Evolutionary conservation across 2,888 invertebrate species (phyloP).

Genomic region (Gymnosoma rotundatum): DNA sequence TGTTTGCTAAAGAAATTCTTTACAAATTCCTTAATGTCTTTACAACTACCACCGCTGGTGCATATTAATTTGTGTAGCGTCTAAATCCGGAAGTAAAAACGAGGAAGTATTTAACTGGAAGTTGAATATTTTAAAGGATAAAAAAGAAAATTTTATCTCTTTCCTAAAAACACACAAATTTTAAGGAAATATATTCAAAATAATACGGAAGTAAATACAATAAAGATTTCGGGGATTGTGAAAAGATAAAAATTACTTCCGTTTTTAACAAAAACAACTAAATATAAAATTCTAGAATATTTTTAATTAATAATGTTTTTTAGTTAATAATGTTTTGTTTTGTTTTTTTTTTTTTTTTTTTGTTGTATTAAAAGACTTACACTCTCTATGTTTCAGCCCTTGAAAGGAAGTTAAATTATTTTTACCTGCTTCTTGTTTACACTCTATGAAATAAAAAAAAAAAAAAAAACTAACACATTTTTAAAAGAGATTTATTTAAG

Average conservation of each 20-base stretch:
- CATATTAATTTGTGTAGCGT: slow-evolving; percentile 1
- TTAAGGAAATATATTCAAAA: slow-evolving; percentile 36
- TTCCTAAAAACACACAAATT: neutral
- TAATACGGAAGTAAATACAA: slow-evolving; percentile 65
- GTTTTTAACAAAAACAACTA: slow-evolving; percentile 36
- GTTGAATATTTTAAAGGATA: neutral
- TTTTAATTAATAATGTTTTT: slow-evolving; percentile 9
- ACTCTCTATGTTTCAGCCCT: slow-evolving; percentile 5
- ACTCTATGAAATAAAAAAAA: neutral
- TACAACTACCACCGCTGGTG: slow-evolving; percentile 16
- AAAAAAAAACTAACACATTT: slow-evolving; percentile 7
- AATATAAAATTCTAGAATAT: slow-evolving; percentile 10
- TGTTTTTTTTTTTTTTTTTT: too few relatives aligned
- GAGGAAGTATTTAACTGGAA: slow-evolving; percentile 63
- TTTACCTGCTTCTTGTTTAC: slow-evolving; percentile 46
- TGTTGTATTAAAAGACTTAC: neutral
- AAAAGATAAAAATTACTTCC: slow-evolving; percentile 65
- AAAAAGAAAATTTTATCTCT: slow-evolving; percentile 20
- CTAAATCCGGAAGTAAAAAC: slow-evolving; percentile 69
- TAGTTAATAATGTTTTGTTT: too few relatives aligned
- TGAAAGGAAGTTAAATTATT: neutral
- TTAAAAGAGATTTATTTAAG: slow-evolving; percentile 10
- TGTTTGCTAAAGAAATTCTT: slow-evolving; percentile 44
- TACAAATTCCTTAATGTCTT: slow-evolving; percentile 19
- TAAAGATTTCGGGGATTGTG: slow-evolving; percentile 24